Evolutionary conservation across 2,888 invertebrate species (phyloP), one percentile per base, ranked within the genome.

Genomic region (Drosophila falleni): DNA sequence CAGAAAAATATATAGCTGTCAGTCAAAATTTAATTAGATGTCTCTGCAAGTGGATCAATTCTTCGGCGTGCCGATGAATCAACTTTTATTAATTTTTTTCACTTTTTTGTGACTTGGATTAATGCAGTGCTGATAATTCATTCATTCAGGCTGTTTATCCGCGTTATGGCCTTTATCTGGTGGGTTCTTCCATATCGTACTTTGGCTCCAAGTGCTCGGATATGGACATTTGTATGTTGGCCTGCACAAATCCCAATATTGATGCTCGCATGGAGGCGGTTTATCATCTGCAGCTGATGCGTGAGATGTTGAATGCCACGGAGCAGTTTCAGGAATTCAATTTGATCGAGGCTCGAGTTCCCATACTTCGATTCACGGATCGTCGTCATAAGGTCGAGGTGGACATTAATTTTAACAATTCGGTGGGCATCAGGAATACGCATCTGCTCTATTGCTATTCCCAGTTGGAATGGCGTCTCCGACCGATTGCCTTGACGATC

Each of bases 111-210:
- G 5, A 5, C 2, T 35, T 35, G 35, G 13, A 5, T 35, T 35
- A 35, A 35, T n/a, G 2, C 35, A 13, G 13, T 6, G 13, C 13
- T 8, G 23, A 13, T 35, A 5, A 10, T 6, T 16, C 2, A 5
- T 2, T 60, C 41, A 16, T 1, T 6, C 58, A 93, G 91, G 89
- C 90, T 50, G 75, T 87, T 5, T 91, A 91, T 79, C 95, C 95
- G 15, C 95, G 95, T 56, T 97, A 96, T 93, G 96, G 97, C 9
- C 94, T 99, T 56, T 98, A 97, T 93, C 95, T 99, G 91, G 99
- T 99, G 74, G 99, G 99, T 0, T 99, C 99, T 0, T 98, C 99
- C 5, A 96, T 99, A 95, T 98, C 97, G 64, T 98, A 98, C 33
- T 98, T 99, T 93, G 99, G 98, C 41, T 95, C 96, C 77, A 96